These are phyloP conservation scores for Danio jaintianensis DNA, from an alignment of 2,797 vertebrate genomes.

Conservation along the genomic window DNA sequence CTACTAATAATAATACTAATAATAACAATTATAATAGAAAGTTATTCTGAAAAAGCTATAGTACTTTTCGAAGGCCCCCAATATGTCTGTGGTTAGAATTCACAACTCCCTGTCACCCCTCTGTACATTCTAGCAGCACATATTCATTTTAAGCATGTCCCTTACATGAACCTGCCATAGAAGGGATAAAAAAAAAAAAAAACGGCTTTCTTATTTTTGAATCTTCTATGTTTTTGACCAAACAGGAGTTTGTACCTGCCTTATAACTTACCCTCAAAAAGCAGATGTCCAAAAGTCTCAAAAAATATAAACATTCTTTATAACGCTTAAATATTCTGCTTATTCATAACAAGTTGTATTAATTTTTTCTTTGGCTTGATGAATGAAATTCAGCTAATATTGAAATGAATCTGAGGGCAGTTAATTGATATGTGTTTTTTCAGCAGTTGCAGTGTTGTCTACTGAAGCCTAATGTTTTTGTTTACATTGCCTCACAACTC, in stretches of 20 bases:
- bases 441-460: neutral
- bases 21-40: too few species aligned
- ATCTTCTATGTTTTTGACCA: conserved; percentile 8
- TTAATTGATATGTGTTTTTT: neutral
- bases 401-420: neutral
- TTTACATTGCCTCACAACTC: conserved; percentile 19
- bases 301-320: too few species aligned
- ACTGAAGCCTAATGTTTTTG: neutral
- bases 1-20: too few species aligned
- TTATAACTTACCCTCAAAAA: neutral
- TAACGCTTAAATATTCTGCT: neutral
- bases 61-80: neutral
- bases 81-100: neutral
- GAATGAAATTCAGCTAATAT: neutral
- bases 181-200: neutral
- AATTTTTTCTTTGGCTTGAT: neutral
- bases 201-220: conserved; percentile 9
- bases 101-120: conserved; percentile 13
- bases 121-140: conserved; percentile 13
- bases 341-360: neutral
- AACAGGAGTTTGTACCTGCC: neutral
- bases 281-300: too few species aligned
- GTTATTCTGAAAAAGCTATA: neutral
- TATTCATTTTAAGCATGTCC: conserved; percentile 20
- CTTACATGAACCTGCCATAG: conserved; percentile 12